Conservation (phyloP, 2,888 invertebrate species). For the Neuroscelio doddi region DNA sequence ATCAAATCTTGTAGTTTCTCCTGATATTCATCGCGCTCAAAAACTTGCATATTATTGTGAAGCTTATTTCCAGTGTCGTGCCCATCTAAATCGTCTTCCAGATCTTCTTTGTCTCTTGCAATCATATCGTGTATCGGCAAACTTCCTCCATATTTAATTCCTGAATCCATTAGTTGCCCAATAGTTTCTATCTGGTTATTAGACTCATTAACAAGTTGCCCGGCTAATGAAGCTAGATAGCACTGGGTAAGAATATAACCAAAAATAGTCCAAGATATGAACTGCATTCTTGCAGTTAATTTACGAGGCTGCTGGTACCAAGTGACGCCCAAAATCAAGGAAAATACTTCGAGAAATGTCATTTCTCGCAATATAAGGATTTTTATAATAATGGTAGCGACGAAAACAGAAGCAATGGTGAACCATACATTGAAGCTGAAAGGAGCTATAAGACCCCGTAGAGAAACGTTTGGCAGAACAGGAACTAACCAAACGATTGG, state of each 20-base stretch:
- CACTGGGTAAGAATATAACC: conserved; percentile 61
- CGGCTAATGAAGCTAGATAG: conserved; percentile 64
- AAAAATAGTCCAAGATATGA: conserved; percentile 61
- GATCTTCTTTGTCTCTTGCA: no score
- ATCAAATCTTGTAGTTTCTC: conserved; percentile 47
- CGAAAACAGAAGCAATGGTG: conserved; percentile 48
- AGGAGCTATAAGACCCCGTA: conserved; percentile 57
- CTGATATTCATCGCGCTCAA: conserved; percentile 48
- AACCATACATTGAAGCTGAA: conserved; percentile 57
- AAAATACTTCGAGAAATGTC: conserved; percentile 55
- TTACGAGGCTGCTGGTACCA: conserved; percentile 51
- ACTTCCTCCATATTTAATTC: conserved; percentile 50
- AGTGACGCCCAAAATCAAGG: conserved; percentile 54
- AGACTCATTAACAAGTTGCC: conserved; percentile 57
- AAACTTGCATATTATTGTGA: no score
- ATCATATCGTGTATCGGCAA: conserved; percentile 51
- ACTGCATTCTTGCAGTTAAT: conserved; percentile 56
- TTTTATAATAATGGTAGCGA: conserved; percentile 51
- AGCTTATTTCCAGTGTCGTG: no score
- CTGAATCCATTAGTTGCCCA: conserved; percentile 51
- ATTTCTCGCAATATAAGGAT: conserved; percentile 50
- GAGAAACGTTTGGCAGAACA: conserved; percentile 13
- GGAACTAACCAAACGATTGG: conserved; percentile 41
- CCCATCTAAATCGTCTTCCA: conserved; percentile 65
- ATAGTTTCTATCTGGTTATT: conserved; percentile 53